phyloP scores from a whole-genome alignment of 2,113 vertebrate genomes.

The Phrynosoma platyrhinos region DNA sequence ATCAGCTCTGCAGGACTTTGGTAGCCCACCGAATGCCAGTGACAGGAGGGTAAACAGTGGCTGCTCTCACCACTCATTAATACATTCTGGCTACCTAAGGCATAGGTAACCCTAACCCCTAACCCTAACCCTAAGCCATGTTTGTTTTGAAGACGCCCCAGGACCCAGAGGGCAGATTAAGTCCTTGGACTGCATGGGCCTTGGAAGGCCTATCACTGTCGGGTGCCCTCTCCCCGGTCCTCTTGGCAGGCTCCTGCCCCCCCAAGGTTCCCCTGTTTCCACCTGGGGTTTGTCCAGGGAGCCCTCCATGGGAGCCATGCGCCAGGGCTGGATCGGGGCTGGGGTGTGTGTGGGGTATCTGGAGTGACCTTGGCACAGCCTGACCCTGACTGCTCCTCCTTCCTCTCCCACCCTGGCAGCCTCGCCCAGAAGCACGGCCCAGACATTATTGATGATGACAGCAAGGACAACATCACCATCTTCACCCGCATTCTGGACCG shows the following conservation, averaged over 20 bases:
- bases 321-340: background rate
- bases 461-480: conserved; percentile 97
- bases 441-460: conserved; percentile 88
- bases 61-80: too few species aligned
- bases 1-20: too few species aligned
- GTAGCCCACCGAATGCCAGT: too few species aligned
- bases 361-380: background rate
- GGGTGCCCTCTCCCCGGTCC: background rate
- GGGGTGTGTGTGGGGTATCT: background rate
- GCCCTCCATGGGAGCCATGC: background rate
- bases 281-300: conserved; percentile 30
- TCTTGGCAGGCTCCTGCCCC: background rate
- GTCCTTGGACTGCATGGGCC: background rate
- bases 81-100: too few species aligned
- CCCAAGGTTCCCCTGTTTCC: background rate
- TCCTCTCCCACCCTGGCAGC: conserved; percentile 44
- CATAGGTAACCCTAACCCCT: too few species aligned
- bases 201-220: background rate
- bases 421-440: conserved; percentile 84
- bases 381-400: background rate
- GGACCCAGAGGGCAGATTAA: too few species aligned
- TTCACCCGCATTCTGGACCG: conserved; percentile 96
- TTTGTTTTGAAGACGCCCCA: too few species aligned
- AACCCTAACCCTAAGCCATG: too few species aligned
- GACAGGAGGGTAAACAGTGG: too few species aligned